These are phyloP conservation scores for Sarcophaga peregrina DNA, from an alignment of 1,140 invertebrate genomes.

Conservation along the genomic window DNA sequence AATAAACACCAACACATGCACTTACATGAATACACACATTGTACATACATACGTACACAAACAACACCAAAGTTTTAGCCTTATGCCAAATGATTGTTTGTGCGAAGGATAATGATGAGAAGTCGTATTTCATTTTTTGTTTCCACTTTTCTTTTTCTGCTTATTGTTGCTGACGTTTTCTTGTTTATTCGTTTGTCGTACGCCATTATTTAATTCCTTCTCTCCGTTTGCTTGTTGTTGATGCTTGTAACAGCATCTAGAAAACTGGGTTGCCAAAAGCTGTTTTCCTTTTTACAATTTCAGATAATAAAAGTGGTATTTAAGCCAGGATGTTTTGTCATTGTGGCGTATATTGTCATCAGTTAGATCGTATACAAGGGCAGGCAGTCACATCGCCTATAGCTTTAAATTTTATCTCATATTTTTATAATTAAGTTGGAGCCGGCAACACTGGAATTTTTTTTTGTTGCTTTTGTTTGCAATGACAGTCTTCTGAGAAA, in stretches of 20 bases:
- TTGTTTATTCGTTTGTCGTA: not conserved
- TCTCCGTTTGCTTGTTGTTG: too few relatives aligned
- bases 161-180: not conserved
- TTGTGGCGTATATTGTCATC: too few relatives aligned
- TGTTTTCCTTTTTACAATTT: too few relatives aligned
- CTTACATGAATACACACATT: constrained; percentile 38
- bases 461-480: constrained; percentile 5
- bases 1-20: constrained; percentile 19
- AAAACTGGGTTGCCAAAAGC: too few relatives aligned
- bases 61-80: not conserved
- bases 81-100: constrained; percentile 10
- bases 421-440: too few relatives aligned
- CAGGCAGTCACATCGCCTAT: too few relatives aligned
- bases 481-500: constrained; percentile 23
- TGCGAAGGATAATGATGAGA: not conserved
- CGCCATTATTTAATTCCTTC: too few relatives aligned
- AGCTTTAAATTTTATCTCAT: too few relatives aligned
- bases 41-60: constrained; percentile 17
- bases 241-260: too few relatives aligned
- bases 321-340: too few relatives aligned
- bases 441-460: not conserved
- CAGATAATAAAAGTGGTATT: too few relatives aligned
- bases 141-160: not conserved
- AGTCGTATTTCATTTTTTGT: not conserved
- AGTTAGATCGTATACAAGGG: too few relatives aligned